A percentile compares a stretch with the other conserved stretches of the same genome.
These are phyloP conservation scores for Tachina fera DNA, from an alignment of 2,888 invertebrate genomes.

Conservation along the genomic window DNA sequence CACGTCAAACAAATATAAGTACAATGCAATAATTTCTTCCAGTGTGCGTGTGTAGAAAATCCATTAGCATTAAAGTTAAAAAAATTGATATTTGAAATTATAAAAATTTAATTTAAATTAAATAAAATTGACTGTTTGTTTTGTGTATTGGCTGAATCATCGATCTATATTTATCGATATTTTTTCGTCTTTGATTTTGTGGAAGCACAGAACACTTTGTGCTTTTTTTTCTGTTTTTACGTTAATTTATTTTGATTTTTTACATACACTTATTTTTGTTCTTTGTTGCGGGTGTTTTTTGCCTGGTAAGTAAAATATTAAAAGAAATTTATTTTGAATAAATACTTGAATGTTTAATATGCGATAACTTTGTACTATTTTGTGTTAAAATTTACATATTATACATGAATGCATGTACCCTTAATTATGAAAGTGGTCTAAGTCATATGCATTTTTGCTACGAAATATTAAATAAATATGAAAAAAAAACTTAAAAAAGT, in stretches of 20 bases:
- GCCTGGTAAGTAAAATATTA: conserved; percentile 47
- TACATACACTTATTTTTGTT: conserved; percentile 1
- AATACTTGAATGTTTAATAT: conserved; percentile 38
- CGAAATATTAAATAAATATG: too few species aligned
- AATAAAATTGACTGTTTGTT: conserved; percentile 49
- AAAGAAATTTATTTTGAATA: conserved; percentile 36
- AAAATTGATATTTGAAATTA: conserved; percentile 17
- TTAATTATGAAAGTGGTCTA: too few species aligned
- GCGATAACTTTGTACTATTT: conserved; percentile 3
- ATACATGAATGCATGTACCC: too few species aligned
- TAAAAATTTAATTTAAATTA: conserved; percentile 21
- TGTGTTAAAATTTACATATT: background rate
- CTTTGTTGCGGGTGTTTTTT: conserved; percentile 21
- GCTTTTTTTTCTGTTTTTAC: conserved; percentile 28
- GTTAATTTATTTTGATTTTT: conserved; percentile 35
- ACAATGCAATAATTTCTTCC: conserved; percentile 31
- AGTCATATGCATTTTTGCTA: too few species aligned
- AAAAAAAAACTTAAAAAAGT: too few species aligned
- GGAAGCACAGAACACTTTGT: conserved; percentile 47
- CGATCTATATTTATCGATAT: conserved; percentile 75
- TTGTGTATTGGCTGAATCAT: conserved; percentile 76
- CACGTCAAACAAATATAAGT: background rate
- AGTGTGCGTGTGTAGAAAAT: conserved; percentile 35
- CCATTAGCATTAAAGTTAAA: conserved; percentile 12
- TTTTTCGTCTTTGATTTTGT: conserved; percentile 70